Percentiles rank a stretch among this genome's conserved stretches.
phyloP scores from a whole-genome alignment of 1,140 invertebrate species.

The Ditylenchus dipsaci region DNA sequence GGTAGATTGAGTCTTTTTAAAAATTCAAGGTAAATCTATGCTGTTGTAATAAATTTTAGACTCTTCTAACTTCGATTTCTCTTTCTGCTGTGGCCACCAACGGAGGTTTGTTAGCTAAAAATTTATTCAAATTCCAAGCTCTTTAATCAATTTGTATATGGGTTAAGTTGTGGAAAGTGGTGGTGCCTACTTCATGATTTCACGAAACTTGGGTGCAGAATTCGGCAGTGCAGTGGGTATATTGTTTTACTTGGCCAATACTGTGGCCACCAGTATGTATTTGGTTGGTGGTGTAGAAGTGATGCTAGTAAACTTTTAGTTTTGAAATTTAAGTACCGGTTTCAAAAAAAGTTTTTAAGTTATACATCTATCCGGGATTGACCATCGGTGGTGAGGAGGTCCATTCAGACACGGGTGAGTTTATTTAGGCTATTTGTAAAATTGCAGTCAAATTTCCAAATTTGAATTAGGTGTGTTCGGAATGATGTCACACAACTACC shows the following conservation, averaged over 20 bases:
- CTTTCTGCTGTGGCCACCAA: constrained; percentile 99
- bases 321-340: neutral
- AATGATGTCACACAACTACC: constrained; percentile 54
- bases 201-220: constrained; percentile 89
- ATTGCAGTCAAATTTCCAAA: neutral
- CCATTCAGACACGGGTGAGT: constrained; percentile 40
- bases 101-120: constrained; percentile 58
- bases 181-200: constrained; percentile 99
- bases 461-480: constrained; percentile 44
- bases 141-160: constrained; percentile 98
- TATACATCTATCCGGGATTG: constrained; percentile 44
- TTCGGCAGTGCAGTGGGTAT: constrained; percentile 97
- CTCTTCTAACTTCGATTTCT: constrained; percentile 92
- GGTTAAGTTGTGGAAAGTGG: constrained; percentile 78
- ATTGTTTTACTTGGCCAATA: constrained; percentile 96
- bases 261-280: constrained; percentile 95
- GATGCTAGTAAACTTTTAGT: constrained; percentile 73
- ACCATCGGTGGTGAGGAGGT: constrained; percentile 51
- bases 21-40: too few species aligned
- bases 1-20: too few species aligned
- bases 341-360: constrained; percentile 20
- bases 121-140: too few species aligned
- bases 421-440: neutral
- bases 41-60: constrained; percentile 64
- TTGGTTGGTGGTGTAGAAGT: constrained; percentile 90